Percentiles rank a stretch among this genome's conserved stretches.
Evolutionary conservation across 2,888 invertebrate species (phyloP).

Genomic region (Lasioglossum marginatum): DNA sequence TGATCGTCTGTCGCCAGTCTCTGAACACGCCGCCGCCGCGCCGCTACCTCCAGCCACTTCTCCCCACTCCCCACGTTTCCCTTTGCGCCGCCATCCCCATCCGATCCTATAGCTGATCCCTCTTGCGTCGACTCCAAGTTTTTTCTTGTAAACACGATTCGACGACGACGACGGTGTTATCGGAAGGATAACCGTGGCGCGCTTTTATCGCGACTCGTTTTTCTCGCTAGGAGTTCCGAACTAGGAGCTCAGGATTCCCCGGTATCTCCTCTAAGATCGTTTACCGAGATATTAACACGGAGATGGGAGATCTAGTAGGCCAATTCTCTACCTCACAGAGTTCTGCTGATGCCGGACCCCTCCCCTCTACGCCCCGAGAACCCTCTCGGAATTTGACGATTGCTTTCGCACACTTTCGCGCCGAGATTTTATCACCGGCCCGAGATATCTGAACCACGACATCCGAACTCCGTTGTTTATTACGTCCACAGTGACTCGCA

Average conservation of each 20-base stretch:
- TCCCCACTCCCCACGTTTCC: background rate
- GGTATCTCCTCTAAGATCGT: slow-evolving; percentile 39
- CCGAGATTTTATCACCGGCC: background rate
- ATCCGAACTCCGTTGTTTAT: background rate
- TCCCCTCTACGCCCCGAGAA: background rate
- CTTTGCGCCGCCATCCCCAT: background rate
- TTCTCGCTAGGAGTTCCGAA: slow-evolving; percentile 34
- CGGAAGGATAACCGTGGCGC: slow-evolving; percentile 50
- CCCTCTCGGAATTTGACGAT: slow-evolving; percentile 8
- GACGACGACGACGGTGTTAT: slow-evolving; percentile 51
- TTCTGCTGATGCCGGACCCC: slow-evolving; percentile 8
- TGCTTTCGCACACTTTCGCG: background rate
- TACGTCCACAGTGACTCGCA: too few species aligned
- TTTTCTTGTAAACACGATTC: slow-evolving; percentile 66
- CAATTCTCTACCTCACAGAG: slow-evolving; percentile 21
- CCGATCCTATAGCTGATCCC: slow-evolving; percentile 32
- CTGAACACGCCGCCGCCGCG: slow-evolving; percentile 15
- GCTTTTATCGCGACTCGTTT: slow-evolving; percentile 46
- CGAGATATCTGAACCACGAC: background rate
- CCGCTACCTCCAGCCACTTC: background rate
- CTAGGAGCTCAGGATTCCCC: slow-evolving; percentile 18
- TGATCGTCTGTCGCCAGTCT: slow-evolving; percentile 57
- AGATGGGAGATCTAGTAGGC: slow-evolving; percentile 33
- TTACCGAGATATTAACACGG: slow-evolving; percentile 48
- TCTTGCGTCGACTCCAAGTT: slow-evolving; percentile 50